A percentile compares a stretch with the other conserved stretches of the same genome.
phyloP scores from a whole-genome alignment of 2,888 invertebrate species.

The Epiperipatus broadwayi region DNA sequence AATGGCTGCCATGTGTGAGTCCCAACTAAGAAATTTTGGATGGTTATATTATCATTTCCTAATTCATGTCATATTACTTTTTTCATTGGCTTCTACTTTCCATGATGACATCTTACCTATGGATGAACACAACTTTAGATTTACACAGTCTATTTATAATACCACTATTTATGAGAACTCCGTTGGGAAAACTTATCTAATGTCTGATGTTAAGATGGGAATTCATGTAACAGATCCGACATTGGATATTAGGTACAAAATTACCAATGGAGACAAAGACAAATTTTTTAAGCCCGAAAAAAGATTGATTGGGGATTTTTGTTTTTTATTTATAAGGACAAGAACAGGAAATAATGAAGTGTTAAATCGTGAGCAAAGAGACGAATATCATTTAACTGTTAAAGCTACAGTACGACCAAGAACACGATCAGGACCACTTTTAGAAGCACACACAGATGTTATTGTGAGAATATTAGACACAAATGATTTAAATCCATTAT shows the following conservation, averaged over 20 bases:
- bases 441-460: constrained; percentile 49
- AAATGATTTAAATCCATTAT: constrained; percentile 80
- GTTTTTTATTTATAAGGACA: constrained; percentile 71
- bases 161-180: constrained; percentile 80
- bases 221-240: constrained; percentile 36
- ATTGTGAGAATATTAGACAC: constrained; percentile 55
- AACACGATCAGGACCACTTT: constrained; percentile 22
- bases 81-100: too few species aligned
- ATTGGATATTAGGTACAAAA: constrained; percentile 51
- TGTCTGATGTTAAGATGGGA: constrained; percentile 51
- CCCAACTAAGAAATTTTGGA: too few species aligned
- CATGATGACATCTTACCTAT: too few species aligned
- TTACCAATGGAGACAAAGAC: constrained; percentile 65
- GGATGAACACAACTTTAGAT: constrained; percentile 43
- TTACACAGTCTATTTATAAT: constrained; percentile 57
- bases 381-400: constrained; percentile 57
- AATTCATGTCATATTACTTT: too few species aligned
- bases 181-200: constrained; percentile 58
- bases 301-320: constrained; percentile 69
- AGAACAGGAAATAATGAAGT: constrained; percentile 68
- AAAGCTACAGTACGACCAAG: constrained; percentile 37
- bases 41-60: too few species aligned
- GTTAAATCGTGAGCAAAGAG: constrained; percentile 75
- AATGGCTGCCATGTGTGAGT: too few species aligned
- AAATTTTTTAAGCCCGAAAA: constrained; percentile 84